Base-by-base conservation (phyloP, 2,797 vertebrate species). In the Tympanoctomys barrerae region DNA sequence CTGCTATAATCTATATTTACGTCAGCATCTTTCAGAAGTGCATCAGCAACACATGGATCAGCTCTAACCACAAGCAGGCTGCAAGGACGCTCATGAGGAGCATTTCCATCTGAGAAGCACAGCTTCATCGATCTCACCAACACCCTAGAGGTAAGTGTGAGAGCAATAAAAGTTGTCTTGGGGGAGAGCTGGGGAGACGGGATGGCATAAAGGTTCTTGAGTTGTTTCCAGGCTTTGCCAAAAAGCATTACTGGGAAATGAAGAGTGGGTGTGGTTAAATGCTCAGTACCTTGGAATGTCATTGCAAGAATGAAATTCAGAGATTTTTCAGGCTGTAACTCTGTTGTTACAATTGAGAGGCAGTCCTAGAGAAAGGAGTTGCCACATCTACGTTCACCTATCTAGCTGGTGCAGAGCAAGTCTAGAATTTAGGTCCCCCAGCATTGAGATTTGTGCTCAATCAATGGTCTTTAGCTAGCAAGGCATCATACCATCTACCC, bases 141-240 rank as follows among this genome's bases (percentile, higher is more conserved):
- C 89, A 94, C 85, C 85, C 93, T 46, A 82, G 95, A 94, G 96
- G 96, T 96, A 96, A 97, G 54, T 93, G 83, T 95, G 95, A 97
- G 93, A 94, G 96, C 82, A 93, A 86, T 95, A 90, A 84, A 90
- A 94, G 87, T 88, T 95, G 39, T 75, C 22, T 90, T 73, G 83
- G 77, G 36, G n/a, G 22, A 86, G 21, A 75, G 54, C 39, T 73
- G 61, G 81, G 42, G 49, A 82, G 59, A 61, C 94, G 33, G 57
- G 66, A 82, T 75, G 73, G 46, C 64, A 14, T 94, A 92, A 94
- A 81, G 95, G 91, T 86, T 95, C 68, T 89, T 42, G 39, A 95
- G 24, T 93, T 91, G 80, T 86, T 87, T 81, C 79, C 70, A 88
- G 61, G 88, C 79, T 90, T 96, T 92, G 90, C 90, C 96, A 97